Evolutionary conservation across 2,797 vertebrate genomes (phyloP).

Genomic region (Sebastes glaucus): DNA sequence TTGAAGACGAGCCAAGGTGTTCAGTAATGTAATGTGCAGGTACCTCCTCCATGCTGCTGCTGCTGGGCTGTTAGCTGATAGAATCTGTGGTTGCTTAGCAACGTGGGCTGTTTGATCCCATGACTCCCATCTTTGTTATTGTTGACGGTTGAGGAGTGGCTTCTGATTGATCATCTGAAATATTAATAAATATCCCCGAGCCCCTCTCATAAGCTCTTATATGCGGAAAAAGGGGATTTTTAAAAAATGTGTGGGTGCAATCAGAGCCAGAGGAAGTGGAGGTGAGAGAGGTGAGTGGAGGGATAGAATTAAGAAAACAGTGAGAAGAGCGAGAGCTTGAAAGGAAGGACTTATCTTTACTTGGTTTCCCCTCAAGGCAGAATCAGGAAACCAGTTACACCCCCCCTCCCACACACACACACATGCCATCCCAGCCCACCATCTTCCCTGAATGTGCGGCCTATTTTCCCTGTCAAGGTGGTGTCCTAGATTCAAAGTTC

Average conservation of each 20-base stretch:
- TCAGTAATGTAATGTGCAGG: constrained; percentile 61
- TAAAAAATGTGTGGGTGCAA: background rate
- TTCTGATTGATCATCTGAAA: constrained; percentile 5
- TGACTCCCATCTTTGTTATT: constrained; percentile 25
- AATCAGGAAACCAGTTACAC: constrained; percentile 59
- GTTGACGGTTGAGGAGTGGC: constrained; percentile 22
- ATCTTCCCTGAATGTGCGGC: constrained; percentile 69
- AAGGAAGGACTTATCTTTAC: constrained; percentile 51
- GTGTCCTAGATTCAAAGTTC: constrained; percentile 82
- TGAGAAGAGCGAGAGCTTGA: constrained; percentile 39
- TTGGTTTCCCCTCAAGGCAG: constrained; percentile 60
- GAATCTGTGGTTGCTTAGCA: constrained; percentile 58
- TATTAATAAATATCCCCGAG: background rate
- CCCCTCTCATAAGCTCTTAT: background rate
- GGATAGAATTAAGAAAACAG: constrained; percentile 25
- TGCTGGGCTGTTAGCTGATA: constrained; percentile 24
- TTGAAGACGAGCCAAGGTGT: constrained; percentile 66
- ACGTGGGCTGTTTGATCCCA: constrained; percentile 51
- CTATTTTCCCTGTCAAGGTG: constrained; percentile 82
- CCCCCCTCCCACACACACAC: constrained; percentile 1
- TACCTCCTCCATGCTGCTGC: constrained; percentile 52
- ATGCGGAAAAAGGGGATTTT: background rate
- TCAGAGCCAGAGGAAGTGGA: constrained; percentile 5
- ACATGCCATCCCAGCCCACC: constrained; percentile 42
- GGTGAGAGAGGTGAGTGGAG: constrained; percentile 16